phyloP scores from a whole-genome alignment of 2,797 vertebrate species.

The Platalea minor region DNA sequence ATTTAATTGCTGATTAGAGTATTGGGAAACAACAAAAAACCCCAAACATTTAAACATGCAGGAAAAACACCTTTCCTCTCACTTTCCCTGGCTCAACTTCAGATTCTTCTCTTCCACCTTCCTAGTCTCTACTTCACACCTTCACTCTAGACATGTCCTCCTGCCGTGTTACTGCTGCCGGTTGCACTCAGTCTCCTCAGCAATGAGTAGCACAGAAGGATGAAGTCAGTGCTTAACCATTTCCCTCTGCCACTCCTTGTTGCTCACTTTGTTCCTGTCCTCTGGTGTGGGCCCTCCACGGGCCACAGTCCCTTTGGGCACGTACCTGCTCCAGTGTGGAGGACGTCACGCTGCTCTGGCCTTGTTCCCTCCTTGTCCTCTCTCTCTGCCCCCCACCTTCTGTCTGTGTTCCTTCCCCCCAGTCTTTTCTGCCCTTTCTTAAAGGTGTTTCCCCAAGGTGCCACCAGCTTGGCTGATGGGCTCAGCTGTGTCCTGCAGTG shows the following conservation, averaged over 20 bases:
- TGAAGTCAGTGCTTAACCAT: not conserved
- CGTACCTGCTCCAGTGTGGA: rapidly evolving
- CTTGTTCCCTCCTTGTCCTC: not conserved
- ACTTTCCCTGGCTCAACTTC: not conserved
- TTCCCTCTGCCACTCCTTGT: not conserved
- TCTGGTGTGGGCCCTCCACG: rapidly evolving
- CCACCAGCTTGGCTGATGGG: not conserved
- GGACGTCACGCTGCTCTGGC: not conserved
- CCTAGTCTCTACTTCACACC: not conserved
- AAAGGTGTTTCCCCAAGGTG: not conserved
- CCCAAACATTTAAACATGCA: not conserved
- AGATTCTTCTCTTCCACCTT: not conserved
- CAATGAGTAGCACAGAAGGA: not conserved
- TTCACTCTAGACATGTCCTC: not conserved
- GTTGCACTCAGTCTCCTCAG: not conserved
- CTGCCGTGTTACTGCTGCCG: not conserved
- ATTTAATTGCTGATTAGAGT: not conserved
- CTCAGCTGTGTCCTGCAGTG: not conserved
- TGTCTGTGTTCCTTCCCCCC: not conserved
- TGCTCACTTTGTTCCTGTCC: not conserved
- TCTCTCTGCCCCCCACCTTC: not conserved
- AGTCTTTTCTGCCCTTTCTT: not conserved
- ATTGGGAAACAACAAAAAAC: not conserved
- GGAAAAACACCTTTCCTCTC: not conserved
- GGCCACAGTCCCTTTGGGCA: not conserved